Conservation (phyloP, 1,140 invertebrate species). For the Diabrotica virgifera region DNA sequence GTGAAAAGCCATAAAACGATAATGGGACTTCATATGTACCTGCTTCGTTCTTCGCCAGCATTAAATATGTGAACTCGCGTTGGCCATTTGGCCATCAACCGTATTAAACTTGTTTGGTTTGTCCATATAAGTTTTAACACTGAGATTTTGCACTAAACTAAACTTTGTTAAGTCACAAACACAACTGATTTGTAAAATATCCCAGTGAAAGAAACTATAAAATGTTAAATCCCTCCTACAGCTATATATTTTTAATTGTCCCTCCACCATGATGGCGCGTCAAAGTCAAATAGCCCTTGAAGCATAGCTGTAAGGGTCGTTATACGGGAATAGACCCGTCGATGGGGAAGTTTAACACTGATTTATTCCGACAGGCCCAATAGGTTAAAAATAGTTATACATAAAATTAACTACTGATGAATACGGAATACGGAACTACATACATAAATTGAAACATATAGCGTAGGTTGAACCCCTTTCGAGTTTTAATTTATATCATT, state of each 20-base stretch:
- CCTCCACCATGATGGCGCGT: slow-evolving; percentile 31
- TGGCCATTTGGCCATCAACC: not conserved
- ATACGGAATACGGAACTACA: too few species aligned
- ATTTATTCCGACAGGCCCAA: too few species aligned
- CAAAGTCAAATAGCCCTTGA: slow-evolving; percentile 34
- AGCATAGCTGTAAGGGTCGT: slow-evolving; percentile 27
- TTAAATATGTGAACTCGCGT: not conserved
- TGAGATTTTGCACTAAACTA: slow-evolving; percentile 23
- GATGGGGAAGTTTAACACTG: not conserved
- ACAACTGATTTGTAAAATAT: slow-evolving; percentile 44
- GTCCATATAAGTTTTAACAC: not conserved
- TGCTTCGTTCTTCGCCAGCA: not conserved
- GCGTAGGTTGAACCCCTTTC: too few species aligned
- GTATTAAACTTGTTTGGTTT: slow-evolving; percentile 1
- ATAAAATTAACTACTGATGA: too few species aligned
- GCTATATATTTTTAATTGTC: slow-evolving; percentile 44
- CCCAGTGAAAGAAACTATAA: slow-evolving; percentile 41
- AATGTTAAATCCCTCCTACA: slow-evolving; percentile 42
- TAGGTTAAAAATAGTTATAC: too few species aligned
- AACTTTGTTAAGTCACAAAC: slow-evolving; percentile 25
- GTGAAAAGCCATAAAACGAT: too few species aligned
- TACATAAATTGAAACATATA: too few species aligned
- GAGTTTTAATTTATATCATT: too few species aligned
- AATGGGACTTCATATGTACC: not conserved
- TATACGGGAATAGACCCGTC: slow-evolving; percentile 16